A percentile compares a stretch with the other conserved stretches of the same genome.
phyloP scores from a whole-genome alignment of 2,888 invertebrate genomes.

The Cephalotes varians region DNA sequence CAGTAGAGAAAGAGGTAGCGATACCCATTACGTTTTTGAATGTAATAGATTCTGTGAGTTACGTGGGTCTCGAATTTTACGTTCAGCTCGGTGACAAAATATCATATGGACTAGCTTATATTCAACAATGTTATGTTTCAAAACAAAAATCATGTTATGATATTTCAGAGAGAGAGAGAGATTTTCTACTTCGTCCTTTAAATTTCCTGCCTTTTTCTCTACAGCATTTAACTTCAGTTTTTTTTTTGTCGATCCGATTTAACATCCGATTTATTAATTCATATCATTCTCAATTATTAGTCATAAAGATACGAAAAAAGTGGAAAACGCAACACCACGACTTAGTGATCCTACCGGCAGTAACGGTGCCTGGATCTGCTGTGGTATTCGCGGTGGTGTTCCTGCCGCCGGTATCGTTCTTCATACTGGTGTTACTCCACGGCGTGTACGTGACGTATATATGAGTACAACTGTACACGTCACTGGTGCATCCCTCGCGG shows the following conservation, averaged over 20 bases:
- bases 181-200: neutral
- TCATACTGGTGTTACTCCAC: constrained; percentile 78
- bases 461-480: constrained; percentile 90
- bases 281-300: neutral
- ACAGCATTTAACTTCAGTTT: neutral
- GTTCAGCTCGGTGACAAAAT: neutral
- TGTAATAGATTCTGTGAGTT: neutral
- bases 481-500: constrained; percentile 93
- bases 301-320: neutral
- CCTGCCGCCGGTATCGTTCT: constrained; percentile 62
- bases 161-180: too few species aligned
- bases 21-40: neutral
- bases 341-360: constrained; percentile 43
- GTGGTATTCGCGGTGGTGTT: constrained; percentile 62
- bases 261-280: neutral
- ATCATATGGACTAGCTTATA: neutral
- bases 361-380: constrained; percentile 59
- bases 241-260: neutral
- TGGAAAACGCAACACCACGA: neutral
- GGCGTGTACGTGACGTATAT: constrained; percentile 88
- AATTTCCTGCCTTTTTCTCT: neutral
- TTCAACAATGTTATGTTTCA: neutral
- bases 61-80: neutral
- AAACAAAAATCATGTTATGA: neutral
- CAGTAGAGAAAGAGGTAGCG: neutral